A percentile compares a stretch with the other conserved stretches of the same genome.
phyloP scores from a whole-genome alignment of 2,888 invertebrate species.

The Drosophila neoperkinsi region DNA sequence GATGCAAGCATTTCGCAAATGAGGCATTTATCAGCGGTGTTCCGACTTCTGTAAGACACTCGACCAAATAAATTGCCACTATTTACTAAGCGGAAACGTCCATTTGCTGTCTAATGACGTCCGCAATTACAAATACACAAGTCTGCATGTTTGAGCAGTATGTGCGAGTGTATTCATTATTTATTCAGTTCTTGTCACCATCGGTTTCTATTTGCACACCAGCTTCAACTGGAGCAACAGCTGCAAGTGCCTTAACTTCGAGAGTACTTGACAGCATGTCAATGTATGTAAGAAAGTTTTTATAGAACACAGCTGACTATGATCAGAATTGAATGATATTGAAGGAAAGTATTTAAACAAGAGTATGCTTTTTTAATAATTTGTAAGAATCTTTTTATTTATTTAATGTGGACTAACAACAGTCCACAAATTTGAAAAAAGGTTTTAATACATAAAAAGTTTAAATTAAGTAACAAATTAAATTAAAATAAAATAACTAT shows the following conservation, averaged over 20 bases:
- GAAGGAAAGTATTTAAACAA: neutral
- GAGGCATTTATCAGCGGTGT: slow-evolving; percentile 13
- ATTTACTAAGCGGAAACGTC: slow-evolving; percentile 60
- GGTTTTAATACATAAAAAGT: neutral
- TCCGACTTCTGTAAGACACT: slow-evolving; percentile 29
- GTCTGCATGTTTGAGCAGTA: neutral
- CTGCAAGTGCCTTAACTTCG: slow-evolving; percentile 7
- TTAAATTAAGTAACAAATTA: neutral
- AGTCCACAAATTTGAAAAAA: neutral
- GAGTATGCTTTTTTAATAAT: neutral
- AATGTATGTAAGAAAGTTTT: neutral
- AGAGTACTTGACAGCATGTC: neutral
- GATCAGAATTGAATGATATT: neutral
- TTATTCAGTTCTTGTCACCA: slow-evolving; percentile 23
- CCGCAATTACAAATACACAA: slow-evolving; percentile 9
- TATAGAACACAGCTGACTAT: neutral
- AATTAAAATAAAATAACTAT: neutral
- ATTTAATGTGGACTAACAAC: neutral
- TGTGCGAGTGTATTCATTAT: slow-evolving; percentile 25
- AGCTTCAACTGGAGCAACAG: slow-evolving; percentile 13
- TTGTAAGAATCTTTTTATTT: neutral
- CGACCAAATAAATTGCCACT: slow-evolving; percentile 49
- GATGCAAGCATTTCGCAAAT: slow-evolving; percentile 49
- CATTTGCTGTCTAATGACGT: slow-evolving; percentile 53
- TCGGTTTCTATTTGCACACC: slow-evolving; percentile 17